A percentile compares a stretch with the other conserved stretches of the same genome.
Evolutionary conservation across 2,113 vertebrate genomes (phyloP).

Genomic region (Benitochromis conjunctus): DNA sequence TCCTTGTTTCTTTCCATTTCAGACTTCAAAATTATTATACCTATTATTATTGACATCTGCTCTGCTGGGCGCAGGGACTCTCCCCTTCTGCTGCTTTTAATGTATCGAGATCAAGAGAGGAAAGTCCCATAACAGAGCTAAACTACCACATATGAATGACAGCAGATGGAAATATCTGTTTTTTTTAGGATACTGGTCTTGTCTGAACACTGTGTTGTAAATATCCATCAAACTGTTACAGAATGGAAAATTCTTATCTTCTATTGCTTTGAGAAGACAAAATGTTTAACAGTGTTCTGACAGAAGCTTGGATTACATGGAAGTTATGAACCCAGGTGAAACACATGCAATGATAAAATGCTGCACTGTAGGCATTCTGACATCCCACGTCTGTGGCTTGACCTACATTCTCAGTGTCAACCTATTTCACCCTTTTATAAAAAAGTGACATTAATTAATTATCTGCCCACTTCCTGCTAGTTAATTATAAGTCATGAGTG

Average conservation of each 20-base stretch:
- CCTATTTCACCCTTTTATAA: neutral
- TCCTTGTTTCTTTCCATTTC: neutral
- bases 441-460: neutral
- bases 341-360: neutral
- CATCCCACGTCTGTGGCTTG: neutral
- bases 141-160: neutral
- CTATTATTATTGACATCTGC: neutral
- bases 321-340: neutral
- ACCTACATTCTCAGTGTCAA: neutral
- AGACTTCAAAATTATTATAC: neutral
- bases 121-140: neutral
- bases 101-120: neutral
- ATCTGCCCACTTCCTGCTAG: neutral
- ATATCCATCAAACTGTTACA: neutral
- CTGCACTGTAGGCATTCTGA: neutral
- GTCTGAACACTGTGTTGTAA: neutral
- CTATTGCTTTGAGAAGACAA: neutral
- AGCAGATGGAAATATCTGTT: neutral
- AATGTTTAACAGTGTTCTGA: neutral
- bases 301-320: neutral
- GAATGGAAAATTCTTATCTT: neutral
- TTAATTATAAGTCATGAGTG: neutral
- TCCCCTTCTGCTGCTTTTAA: neutral
- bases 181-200: neutral
- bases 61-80: neutral